Evolutionary conservation across 2,888 invertebrate species (phyloP), one percentile per base, ranked within the genome.

Genomic region (Agrochola macilenta): DNA sequence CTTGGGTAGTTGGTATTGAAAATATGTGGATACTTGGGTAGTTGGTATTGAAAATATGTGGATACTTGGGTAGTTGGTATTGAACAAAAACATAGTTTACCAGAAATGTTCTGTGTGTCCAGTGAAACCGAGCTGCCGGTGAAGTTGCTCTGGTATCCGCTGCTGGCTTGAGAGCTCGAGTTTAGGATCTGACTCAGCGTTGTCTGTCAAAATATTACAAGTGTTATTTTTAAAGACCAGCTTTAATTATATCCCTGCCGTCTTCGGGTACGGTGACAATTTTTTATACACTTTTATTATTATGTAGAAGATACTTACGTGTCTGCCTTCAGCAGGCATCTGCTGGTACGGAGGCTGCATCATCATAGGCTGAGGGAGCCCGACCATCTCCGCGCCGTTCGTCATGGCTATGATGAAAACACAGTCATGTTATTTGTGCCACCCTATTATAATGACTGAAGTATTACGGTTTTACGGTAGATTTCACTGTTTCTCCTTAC

Each of bases 101-200:
- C 96, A 43, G 97, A 96, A 39, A 94, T 96, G 84, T 97, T 97
- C 84, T 95, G 97, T 12, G 97, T 95, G 88, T 96, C 94, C 46
- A 97, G 93, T 0, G 96, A 96, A 2, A 95, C 96, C 14, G 96
- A 95, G 90, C 97, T 97, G 85, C 97, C 94, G 7, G 97, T 97
- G 90, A 97, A 97, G 92, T 97, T 96, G 93, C 96, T 96, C 91
- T 97, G 97, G 90, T 97, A 97, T 0, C 97, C 96, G 83, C 96
- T 96, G 89, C 97, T 95, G 70, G 93, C 95, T 82, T 94, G 95
- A 60, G 95, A 96, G 90, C 97, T 97, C 0, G 93, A 93, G 93
- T 96, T 96, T 80, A 97, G 90, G 61, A 96, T 80, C 79, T 96
- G 95, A 80, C 91, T 94, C 82, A 96, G 89, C 4, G 95, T 93